Conservation (phyloP, 2,797 vertebrate genomes). For the Ctenopoma multispine region DNA sequence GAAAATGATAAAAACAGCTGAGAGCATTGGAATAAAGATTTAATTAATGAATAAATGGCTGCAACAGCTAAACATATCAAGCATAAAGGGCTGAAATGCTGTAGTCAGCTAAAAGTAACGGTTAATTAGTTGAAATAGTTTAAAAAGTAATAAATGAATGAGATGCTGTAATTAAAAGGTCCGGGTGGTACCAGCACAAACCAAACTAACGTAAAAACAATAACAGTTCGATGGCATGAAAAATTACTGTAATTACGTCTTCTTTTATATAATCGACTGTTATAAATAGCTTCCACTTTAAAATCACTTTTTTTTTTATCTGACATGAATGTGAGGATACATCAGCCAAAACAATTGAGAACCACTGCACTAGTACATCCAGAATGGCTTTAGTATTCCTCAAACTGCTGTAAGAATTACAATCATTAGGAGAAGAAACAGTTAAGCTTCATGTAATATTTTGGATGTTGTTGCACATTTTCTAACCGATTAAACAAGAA, state of each 20-base stretch:
- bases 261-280: not conserved
- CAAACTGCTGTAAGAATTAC: conserved; percentile 57
- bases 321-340: not conserved
- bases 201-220: not conserved
- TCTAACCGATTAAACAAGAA: conserved; percentile 28
- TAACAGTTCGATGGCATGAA: not conserved
- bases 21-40: not conserved
- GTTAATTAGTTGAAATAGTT: too few species aligned
- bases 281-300: not conserved
- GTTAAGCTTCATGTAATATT: conserved; percentile 23
- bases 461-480: conserved; percentile 34
- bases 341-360: conserved; percentile 15
- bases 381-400: conserved; percentile 68
- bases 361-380: conserved; percentile 45
- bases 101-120: not conserved
- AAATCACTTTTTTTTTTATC: not conserved
- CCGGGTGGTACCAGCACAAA: not conserved
- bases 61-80: not conserved
- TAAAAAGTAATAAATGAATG: not conserved
- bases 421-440: conserved; percentile 19
- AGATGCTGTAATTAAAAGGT: too few species aligned
- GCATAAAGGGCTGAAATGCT: not conserved
- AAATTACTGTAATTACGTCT: not conserved
- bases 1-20: not conserved
- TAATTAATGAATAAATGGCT: not conserved